These are phyloP conservation scores for Hydrophis major DNA, from an alignment of 2,797 vertebrate genomes.

Conservation along the genomic window DNA sequence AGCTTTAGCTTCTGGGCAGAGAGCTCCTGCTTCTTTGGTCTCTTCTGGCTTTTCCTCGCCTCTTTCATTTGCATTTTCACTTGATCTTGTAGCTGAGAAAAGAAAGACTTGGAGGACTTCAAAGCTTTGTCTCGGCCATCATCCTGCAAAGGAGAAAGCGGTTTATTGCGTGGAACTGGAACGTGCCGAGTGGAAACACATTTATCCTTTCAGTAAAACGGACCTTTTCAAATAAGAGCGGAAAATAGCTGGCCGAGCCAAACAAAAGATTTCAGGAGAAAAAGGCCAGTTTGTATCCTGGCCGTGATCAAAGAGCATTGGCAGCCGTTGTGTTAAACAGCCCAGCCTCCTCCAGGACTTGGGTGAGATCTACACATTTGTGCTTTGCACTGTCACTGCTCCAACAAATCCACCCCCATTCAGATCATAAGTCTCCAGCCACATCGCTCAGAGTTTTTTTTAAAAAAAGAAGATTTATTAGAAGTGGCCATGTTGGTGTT, in stretches of 20 bases:
- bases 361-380: background rate
- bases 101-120: conserved; percentile 93
- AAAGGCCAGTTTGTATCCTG: background rate
- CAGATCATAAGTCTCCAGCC: too few species aligned
- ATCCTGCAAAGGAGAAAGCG: conserved; percentile 74
- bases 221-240: too few species aligned
- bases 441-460: too few species aligned
- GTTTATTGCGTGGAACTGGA: background rate
- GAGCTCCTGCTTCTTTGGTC: conserved; percentile 82
- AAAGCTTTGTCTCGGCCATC: conserved; percentile 93
- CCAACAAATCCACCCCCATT: too few species aligned
- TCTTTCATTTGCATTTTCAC: conserved; percentile 90
- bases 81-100: conserved; percentile 95
- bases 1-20: conserved; percentile 91
- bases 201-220: background rate
- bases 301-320: background rate
- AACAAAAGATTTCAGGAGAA: background rate
- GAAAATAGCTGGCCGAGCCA: background rate
- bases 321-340: background rate
- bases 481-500: too few species aligned
- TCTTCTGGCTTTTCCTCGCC: conserved; percentile 76
- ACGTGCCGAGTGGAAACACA: background rate
- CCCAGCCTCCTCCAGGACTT: background rate
- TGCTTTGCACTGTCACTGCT: background rate
- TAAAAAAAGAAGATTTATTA: too few species aligned